Percentiles rank a stretch among this genome's conserved stretches.
Conservation (phyloP, 2,797 vertebrate species). For the Danionella dracula region DNA sequence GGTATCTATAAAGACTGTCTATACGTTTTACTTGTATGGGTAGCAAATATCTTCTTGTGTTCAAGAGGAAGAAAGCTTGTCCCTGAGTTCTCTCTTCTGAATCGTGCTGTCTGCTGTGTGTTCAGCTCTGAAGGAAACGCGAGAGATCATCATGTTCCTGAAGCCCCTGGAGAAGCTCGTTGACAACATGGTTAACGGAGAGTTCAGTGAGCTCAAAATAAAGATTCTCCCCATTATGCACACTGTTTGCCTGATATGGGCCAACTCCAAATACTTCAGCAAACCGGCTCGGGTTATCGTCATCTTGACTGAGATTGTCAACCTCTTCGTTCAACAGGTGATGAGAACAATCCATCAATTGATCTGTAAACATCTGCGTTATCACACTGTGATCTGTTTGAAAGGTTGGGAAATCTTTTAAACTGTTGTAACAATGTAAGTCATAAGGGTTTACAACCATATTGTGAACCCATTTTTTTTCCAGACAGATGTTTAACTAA, state of each 20-base stretch:
- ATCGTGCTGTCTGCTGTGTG: not conserved
- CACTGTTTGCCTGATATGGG: constrained; percentile 82
- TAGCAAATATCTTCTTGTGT: not conserved
- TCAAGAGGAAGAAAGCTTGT: not conserved
- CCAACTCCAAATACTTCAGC: constrained; percentile 75
- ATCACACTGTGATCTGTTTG: too few species aligned
- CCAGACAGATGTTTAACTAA: too few species aligned
- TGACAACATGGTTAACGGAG: constrained; percentile 71
- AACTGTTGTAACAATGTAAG: too few species aligned
- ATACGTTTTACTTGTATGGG: not conserved
- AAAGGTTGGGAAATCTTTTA: too few species aligned
- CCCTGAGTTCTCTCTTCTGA: too few species aligned
- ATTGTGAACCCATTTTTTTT: too few species aligned
- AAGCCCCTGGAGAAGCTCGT: constrained; percentile 70
- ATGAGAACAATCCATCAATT: too few species aligned
- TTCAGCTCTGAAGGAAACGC: constrained; percentile 79
- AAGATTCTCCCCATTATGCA: constrained; percentile 81
- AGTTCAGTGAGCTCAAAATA: constrained; percentile 74
- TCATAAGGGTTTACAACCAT: too few species aligned
- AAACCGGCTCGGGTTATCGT: constrained; percentile 72
- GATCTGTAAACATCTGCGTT: too few species aligned
- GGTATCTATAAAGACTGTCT: too few species aligned
- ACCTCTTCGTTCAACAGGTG: constrained; percentile 87
- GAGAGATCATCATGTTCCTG: constrained; percentile 77
- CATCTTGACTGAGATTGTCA: constrained; percentile 85